phyloP scores from a whole-genome alignment of 2,113 vertebrate genomes.

The Leptobrachium ailaonicum region DNA sequence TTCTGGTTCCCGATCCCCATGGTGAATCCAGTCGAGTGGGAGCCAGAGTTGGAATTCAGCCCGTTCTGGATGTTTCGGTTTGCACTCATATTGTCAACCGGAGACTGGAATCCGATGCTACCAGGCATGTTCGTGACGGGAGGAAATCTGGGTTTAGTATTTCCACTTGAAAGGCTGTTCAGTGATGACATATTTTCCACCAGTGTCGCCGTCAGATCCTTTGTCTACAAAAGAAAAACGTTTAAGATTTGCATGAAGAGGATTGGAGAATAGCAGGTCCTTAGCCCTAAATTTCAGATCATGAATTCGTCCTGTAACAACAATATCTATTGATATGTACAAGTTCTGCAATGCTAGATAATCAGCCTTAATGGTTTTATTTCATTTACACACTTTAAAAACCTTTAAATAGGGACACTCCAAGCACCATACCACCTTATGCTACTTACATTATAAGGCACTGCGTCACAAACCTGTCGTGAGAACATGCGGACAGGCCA shows the following conservation, averaged over 20 bases:
- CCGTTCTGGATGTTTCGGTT: slow-evolving; percentile 79
- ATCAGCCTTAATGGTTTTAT: too few relatives aligned
- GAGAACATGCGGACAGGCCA: too few relatives aligned
- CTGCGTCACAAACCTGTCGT: too few relatives aligned
- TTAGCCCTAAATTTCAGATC: too few relatives aligned
- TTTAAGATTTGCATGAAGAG: neutral
- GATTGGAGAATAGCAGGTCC: too few relatives aligned
- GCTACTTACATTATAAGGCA: too few relatives aligned
- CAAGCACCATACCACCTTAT: too few relatives aligned
- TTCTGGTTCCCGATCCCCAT: slow-evolving; percentile 71
- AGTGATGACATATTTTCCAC: slow-evolving; percentile 88
- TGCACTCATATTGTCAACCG: slow-evolving; percentile 66
- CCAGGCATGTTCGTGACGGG: slow-evolving; percentile 67
- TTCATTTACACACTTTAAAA: too few relatives aligned
- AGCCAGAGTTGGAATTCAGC: slow-evolving; percentile 77
- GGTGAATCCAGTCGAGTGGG: slow-evolving; percentile 76
- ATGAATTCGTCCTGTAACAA: too few relatives aligned
- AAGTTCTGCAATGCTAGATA: too few relatives aligned
- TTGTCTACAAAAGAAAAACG: slow-evolving; percentile 75
- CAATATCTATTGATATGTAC: too few relatives aligned
- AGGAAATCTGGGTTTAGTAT: slow-evolving; percentile 74
- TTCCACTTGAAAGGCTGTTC: slow-evolving; percentile 72
- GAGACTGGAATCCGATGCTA: slow-evolving; percentile 69
- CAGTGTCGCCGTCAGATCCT: slow-evolving; percentile 91
- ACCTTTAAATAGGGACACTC: too few relatives aligned